Evolutionary conservation across 1,140 invertebrate species (phyloP), one percentile per base, ranked within the genome.

Genomic region (Eupristina koningsbergeri): DNA sequence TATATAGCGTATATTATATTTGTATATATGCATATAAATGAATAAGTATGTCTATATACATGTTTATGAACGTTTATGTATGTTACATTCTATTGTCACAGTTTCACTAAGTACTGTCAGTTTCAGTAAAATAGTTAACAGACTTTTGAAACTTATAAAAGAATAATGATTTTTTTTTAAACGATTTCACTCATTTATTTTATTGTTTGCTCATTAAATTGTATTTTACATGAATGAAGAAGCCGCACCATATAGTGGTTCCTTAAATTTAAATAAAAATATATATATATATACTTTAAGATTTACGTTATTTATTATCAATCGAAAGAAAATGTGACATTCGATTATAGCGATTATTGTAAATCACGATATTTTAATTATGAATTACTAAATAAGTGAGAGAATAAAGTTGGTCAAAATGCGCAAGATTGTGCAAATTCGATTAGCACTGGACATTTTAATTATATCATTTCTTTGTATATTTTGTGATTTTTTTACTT

Each of bases 401-500:
- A 85, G 58, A 84, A 63, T 69, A 64, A 45, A 9, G 41, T 71
- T 26, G 58, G 50, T 26, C 53, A 58, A 78, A 81, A 47, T 67
- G 29, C 15, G 53, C 50, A 69, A 58, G 63, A 71, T 26, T 36
- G 9, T 29, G 19, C 45, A 45, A 31, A 36, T n/a, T 64, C 47
- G 58, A 31, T 34, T 58, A 50, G 1, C 45, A 64, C 17, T 73
- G 64, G 83, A 84, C 83, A 76, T 80, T 74, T 80, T 80, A 7
- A 80, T 11, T 73, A 64, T 82, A 80, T 82, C 80, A 31, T 73
- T 88, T 89, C 81, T 91, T 90, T 92, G 91, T 92, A 92, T 92
- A 92, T 92, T 92, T 92, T 92, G 92, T 92, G 92, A 92, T 92
- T 92, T 92, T 91, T 91, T 89, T 92, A 82, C 80, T 82, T 82